These are phyloP conservation scores for Adoxophyes honmai DNA, from an alignment of 1,140 invertebrate genomes.

Conservation along the genomic window DNA sequence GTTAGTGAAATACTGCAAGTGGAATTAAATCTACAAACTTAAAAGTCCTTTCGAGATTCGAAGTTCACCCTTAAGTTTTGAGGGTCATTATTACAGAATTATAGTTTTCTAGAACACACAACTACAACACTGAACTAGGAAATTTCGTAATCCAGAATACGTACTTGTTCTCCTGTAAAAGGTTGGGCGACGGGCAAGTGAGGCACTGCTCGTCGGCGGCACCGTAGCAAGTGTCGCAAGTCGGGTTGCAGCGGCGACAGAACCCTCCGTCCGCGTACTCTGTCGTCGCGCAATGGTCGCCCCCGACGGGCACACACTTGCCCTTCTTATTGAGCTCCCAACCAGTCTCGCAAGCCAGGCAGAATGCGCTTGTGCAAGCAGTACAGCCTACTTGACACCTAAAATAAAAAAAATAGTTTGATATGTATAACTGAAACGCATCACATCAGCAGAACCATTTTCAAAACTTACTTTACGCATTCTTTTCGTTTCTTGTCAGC, in stretches of 20 bases:
- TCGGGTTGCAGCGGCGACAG: constrained; percentile 83
- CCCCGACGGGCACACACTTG: constrained; percentile 82
- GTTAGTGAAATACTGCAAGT: too few species aligned
- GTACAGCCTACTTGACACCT: constrained; percentile 85
- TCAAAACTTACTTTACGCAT: constrained; percentile 78
- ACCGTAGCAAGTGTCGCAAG: constrained; percentile 85
- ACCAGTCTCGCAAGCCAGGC: constrained; percentile 82
- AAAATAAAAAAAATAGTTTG: constrained; percentile 22
- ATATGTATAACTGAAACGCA: constrained; percentile 8
- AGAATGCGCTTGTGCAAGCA: constrained; percentile 82
- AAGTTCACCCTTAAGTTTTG: too few species aligned
- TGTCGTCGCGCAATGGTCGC: constrained; percentile 81
- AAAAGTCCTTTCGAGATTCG: too few species aligned
- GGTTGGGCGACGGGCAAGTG: constrained; percentile 80
- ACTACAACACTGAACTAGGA: too few species aligned
- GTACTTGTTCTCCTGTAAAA: constrained; percentile 81
- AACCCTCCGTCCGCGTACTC: constrained; percentile 66
- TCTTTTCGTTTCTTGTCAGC: constrained; percentile 86
- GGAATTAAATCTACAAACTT: too few species aligned
- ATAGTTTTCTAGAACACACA: too few species aligned
- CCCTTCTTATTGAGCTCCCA: constrained; percentile 86
- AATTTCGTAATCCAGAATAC: background rate
- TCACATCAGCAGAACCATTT: background rate
- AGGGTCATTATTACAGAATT: too few species aligned
- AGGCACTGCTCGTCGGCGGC: constrained; percentile 82